Percentiles rank a stretch among this genome's conserved stretches.
These are phyloP conservation scores for Perccottus glenii DNA, from an alignment of 2,113 vertebrate species.

Conservation along the genomic window DNA sequence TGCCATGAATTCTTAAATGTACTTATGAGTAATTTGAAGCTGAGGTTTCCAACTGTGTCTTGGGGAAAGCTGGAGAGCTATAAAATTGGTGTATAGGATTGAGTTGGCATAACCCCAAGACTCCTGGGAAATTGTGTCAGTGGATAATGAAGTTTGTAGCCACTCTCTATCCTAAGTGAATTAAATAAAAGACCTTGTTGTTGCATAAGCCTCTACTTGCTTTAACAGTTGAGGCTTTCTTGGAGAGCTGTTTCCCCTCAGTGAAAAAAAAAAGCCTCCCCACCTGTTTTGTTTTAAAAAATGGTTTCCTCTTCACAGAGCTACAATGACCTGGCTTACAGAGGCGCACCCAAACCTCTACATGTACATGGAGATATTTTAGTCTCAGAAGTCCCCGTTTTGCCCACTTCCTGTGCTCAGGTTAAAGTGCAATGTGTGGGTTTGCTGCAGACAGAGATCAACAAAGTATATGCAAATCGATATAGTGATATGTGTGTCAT, in stretches of 20 bases:
- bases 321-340: constrained; percentile 9
- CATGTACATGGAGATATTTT: constrained; percentile 42
- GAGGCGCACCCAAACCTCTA: constrained; percentile 9
- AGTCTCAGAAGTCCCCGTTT: constrained; percentile 60
- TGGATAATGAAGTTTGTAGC: constrained; percentile 63
- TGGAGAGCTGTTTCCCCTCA: constrained; percentile 10
- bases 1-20: neutral
- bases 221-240: constrained; percentile 16
- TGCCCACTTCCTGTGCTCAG: constrained; percentile 63
- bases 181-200: constrained; percentile 45
- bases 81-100: neutral
- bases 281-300: constrained; percentile 42
- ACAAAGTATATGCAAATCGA: too few species aligned
- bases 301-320: constrained; percentile 14
- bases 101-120: constrained; percentile 9
- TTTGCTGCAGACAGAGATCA: constrained; percentile 1
- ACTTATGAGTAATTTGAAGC: neutral
- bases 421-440: constrained; percentile 17
- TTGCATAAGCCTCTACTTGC: constrained; percentile 22
- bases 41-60: neutral
- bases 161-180: constrained; percentile 50
- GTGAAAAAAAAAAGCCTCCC: constrained; percentile 1
- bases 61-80: neutral
- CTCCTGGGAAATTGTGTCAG: constrained; percentile 54
- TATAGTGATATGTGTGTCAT: too few species aligned